A percentile compares a stretch with the other conserved stretches of the same genome.
Evolutionary conservation across 2,113 vertebrate genomes (phyloP).

Genomic region (Indicator indicator): DNA sequence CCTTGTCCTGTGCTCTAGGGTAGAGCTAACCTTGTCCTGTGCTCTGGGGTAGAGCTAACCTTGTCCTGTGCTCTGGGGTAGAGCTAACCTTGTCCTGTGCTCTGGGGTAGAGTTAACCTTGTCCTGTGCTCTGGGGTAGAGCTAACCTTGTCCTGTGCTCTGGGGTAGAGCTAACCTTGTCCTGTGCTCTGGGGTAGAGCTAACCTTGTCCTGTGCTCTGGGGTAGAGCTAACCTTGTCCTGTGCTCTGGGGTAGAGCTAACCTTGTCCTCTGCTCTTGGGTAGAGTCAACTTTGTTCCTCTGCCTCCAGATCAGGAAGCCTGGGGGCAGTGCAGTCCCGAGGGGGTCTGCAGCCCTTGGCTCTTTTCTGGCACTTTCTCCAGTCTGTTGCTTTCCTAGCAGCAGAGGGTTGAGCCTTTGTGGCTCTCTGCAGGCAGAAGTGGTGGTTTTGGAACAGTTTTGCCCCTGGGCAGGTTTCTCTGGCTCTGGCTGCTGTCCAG

Average conservation of each 20-base stretch:
- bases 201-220: too few relatives aligned
- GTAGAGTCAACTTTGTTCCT: neutral
- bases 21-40: neutral
- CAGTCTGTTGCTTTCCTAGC: neutral
- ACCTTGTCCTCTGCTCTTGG: neutral
- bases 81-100: too few relatives aligned
- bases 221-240: too few relatives aligned
- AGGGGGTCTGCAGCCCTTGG: neutral
- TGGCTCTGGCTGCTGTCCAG: neutral
- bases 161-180: too few relatives aligned
- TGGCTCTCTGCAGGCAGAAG: neutral
- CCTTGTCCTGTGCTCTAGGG: neutral
- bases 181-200: too few relatives aligned
- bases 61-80: too few relatives aligned
- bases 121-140: too few relatives aligned
- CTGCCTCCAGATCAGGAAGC: neutral
- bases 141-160: too few relatives aligned
- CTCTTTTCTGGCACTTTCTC: neutral
- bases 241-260: too few relatives aligned
- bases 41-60: too few relatives aligned
- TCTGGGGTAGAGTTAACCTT: too few relatives aligned
- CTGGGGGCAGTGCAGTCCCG: neutral
- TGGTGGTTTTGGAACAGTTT: neutral
- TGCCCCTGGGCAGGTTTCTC: neutral
- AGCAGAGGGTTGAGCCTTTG: neutral